A percentile compares a stretch with the other conserved stretches of the same genome.
Conservation (phyloP, 2,888 invertebrate species). For the Parelbella ahira region DNA sequence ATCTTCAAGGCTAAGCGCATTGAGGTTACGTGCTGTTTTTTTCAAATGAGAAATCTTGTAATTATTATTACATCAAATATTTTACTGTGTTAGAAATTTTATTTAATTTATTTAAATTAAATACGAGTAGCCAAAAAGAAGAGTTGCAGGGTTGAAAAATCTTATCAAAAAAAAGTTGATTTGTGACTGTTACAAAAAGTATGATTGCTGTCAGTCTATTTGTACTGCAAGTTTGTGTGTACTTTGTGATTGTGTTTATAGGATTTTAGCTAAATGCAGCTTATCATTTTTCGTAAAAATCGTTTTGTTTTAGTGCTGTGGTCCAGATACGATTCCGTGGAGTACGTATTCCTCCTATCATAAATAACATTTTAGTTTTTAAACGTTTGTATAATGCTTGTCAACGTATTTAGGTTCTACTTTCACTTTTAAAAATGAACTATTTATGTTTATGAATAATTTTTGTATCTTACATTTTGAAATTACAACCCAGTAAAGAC, state of each 20-base stretch:
- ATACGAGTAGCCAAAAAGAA: too few relatives aligned
- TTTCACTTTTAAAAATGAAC: constrained; percentile 21
- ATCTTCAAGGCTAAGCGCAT: too few relatives aligned
- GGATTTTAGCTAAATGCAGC: constrained; percentile 4
- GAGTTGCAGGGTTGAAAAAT: too few relatives aligned
- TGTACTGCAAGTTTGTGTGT: constrained; percentile 5
- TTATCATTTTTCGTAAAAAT: constrained; percentile 6
- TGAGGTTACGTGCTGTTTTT: too few relatives aligned
- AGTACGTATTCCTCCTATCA: constrained; percentile 11
- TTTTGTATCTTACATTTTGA: too few relatives aligned
- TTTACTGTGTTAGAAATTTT: too few relatives aligned
- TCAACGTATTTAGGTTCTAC: constrained; percentile 17
- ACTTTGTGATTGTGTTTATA: constrained; percentile 11
- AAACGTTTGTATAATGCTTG: constrained; percentile 6
- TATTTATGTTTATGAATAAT: too few relatives aligned
- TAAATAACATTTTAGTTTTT: background rate
- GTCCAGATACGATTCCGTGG: background rate
- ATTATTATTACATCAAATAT: too few relatives aligned
- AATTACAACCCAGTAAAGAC: too few relatives aligned
- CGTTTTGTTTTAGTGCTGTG: constrained; percentile 3
- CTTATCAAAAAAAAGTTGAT: background rate
- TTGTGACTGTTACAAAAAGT: constrained; percentile 1
- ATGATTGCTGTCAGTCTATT: too few relatives aligned
- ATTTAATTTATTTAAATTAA: too few relatives aligned
- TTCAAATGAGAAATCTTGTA: too few relatives aligned